These are phyloP conservation scores for Onthophagus taurus DNA, from an alignment of 1,140 invertebrate genomes.

Conservation along the genomic window DNA sequence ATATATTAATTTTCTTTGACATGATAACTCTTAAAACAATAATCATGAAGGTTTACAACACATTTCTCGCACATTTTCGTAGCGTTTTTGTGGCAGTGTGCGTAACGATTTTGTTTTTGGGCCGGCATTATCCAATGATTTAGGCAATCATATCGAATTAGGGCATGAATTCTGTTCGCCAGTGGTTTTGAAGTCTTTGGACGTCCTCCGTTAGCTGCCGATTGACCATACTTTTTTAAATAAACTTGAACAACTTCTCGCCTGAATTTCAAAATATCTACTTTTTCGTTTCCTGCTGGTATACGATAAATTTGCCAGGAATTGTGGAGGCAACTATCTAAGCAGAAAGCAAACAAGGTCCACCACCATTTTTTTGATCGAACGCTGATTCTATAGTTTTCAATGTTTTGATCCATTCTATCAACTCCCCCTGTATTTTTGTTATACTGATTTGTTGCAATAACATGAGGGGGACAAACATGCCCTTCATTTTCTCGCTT, in stretches of 20 bases:
- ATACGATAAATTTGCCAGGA: constrained; percentile 12
- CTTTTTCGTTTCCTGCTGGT: constrained; percentile 5
- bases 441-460: constrained; percentile 28
- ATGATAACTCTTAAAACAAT: too few relatives aligned
- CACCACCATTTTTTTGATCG: constrained; percentile 26
- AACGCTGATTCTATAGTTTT: constrained; percentile 22
- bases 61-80: too few relatives aligned
- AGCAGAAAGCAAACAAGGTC: constrained; percentile 26
- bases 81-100: too few relatives aligned
- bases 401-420: constrained; percentile 23
- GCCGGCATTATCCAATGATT: too few relatives aligned
- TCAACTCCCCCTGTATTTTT: constrained; percentile 33
- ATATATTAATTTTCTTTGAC: too few relatives aligned
- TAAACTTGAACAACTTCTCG: constrained; percentile 9
- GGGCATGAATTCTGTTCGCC: too few relatives aligned
- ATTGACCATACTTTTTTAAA: constrained; percentile 13
- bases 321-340: constrained; percentile 22
- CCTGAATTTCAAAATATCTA: constrained; percentile 16
- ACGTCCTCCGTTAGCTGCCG: too few relatives aligned
- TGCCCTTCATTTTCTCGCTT: constrained; percentile 20
- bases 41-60: too few relatives aligned
- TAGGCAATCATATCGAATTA: too few relatives aligned
- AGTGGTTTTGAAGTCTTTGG: too few relatives aligned
- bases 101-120: too few relatives aligned
- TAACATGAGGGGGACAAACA: constrained; percentile 20